Conservation (phyloP, 2,888 invertebrate genomes). For the Megalurothrips usitatus region DNA sequence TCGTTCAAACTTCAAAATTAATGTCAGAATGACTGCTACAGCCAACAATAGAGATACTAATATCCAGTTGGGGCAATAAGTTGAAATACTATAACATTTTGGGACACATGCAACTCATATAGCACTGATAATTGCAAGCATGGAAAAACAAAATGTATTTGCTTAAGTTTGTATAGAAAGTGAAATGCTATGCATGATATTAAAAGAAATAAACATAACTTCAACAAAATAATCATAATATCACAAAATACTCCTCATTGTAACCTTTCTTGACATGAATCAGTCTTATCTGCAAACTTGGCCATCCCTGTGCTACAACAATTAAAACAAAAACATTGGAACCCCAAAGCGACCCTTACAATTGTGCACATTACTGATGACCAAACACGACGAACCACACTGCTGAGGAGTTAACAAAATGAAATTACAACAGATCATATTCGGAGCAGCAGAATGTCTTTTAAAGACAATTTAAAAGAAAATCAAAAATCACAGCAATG, state of each 20-base stretch:
- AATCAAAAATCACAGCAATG: background rate
- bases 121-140: background rate
- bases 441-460: background rate
- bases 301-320: background rate
- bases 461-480: background rate
- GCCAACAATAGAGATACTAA: background rate
- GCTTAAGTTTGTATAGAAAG: background rate
- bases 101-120: background rate
- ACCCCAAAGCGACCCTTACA: background rate
- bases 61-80: background rate
- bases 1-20: background rate
- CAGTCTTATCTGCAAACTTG: conserved; percentile 5
- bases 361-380: background rate
- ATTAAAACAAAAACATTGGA: background rate
- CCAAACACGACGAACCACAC: background rate
- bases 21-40: background rate
- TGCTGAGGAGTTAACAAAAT: background rate
- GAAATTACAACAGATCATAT: conserved; percentile 3
- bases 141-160: background rate
- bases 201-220: background rate
- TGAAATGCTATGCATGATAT: background rate
- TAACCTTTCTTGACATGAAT: conserved; percentile 13
- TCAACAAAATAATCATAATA: conserved; percentile 14
- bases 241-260: conserved; percentile 17
- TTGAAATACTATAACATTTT: background rate